phyloP scores from a whole-genome alignment of 37 sponge, comb jelly and placozoan species.

The Haliclona indistincta region DNA sequence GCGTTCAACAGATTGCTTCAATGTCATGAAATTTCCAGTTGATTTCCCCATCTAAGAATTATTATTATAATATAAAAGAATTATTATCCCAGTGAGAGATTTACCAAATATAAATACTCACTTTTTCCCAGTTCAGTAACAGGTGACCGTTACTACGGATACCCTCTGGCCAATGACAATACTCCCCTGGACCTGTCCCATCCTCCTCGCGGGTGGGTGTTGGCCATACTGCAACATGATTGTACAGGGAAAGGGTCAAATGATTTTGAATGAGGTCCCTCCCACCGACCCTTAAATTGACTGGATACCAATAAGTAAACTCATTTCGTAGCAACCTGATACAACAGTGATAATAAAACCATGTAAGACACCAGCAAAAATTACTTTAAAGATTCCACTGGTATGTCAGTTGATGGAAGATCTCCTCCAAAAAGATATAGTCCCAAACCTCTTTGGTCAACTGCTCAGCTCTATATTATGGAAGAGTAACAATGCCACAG shows the following conservation, averaged over 20 bases:
- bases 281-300: slow-evolving; percentile 95
- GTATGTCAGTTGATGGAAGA: slow-evolving; percentile 68
- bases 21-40: slow-evolving; percentile 95
- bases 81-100: too few relatives aligned
- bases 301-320: slow-evolving; percentile 98
- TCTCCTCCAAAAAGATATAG: slow-evolving; percentile 89
- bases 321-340: slow-evolving; percentile 84
- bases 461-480: slow-evolving; percentile 80
- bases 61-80: neutral
- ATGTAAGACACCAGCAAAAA: too few relatives aligned
- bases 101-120: slow-evolving; percentile 15
- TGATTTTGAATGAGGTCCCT: slow-evolving; percentile 99
- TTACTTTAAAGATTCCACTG: slow-evolving; percentile 59
- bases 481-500: neutral
- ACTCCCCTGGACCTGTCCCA: neutral
- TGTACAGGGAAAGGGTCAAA: slow-evolving; percentile 96
- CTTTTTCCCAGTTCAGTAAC: slow-evolving; percentile 97
- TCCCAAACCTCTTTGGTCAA: slow-evolving; percentile 95
- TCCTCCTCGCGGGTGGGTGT: slow-evolving; percentile 31
- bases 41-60: slow-evolving; percentile 93
- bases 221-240: slow-evolving; percentile 96
- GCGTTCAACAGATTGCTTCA: slow-evolving; percentile 70
- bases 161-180: slow-evolving; percentile 82
- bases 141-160: slow-evolving; percentile 96
- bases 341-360: too few relatives aligned